Evolutionary conservation across 2,797 vertebrate genomes (phyloP).

Genomic region (Chlorospingus flavigularis): DNA sequence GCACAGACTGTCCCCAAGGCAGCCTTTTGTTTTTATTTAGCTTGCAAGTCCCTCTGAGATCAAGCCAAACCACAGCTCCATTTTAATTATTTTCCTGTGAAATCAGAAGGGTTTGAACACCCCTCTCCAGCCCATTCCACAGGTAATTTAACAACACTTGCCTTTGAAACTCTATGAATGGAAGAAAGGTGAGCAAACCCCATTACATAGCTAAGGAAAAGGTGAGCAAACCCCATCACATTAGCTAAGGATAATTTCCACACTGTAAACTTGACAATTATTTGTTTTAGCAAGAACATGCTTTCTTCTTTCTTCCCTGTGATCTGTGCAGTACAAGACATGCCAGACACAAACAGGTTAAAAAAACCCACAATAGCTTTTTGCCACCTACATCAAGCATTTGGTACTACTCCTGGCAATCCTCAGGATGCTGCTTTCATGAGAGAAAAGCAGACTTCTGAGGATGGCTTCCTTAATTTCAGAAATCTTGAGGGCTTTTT

Average conservation of each 20-base stretch:
- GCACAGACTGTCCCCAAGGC: neutral
- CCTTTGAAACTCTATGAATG: neutral
- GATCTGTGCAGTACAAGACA: neutral
- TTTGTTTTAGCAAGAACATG: rapidly evolving
- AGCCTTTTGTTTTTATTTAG: conserved; percentile 28
- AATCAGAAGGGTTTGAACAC: neutral
- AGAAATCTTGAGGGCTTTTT: neutral
- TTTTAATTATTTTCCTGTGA: neutral
- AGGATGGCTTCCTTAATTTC: neutral
- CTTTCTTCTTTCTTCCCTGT: neutral
- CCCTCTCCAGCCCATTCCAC: neutral
- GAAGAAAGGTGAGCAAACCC: neutral
- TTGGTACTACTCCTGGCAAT: neutral
- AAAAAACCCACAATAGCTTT: neutral
- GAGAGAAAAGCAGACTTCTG: neutral
- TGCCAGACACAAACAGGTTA: neutral
- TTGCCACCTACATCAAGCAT: neutral
- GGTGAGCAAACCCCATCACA: neutral
- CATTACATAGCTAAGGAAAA: neutral
- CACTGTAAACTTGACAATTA: neutral
- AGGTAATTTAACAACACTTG: neutral
- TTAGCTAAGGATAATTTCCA: neutral
- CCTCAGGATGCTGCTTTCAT: neutral
- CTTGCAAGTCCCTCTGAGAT: conserved; percentile 5
- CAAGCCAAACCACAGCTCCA: neutral